Evolutionary conservation across 2,888 invertebrate species (phyloP), one percentile per base, ranked within the genome.

Genomic region (Perizoma flavofasciatum): DNA sequence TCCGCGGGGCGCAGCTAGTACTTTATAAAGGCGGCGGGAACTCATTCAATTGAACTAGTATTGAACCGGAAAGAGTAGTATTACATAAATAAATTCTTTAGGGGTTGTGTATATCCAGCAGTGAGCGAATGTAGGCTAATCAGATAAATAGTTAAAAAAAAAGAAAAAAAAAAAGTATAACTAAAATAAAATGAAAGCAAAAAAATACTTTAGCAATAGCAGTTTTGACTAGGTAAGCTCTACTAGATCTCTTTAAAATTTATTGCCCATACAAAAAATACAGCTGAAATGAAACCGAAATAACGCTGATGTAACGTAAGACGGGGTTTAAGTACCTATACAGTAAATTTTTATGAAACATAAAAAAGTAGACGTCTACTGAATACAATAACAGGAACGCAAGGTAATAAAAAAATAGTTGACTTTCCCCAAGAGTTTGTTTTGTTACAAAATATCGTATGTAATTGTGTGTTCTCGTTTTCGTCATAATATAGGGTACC

Each of bases 331-430:
- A 79, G 79, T 73, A 72, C 68, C 68, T 66, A 66, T 67, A 57
- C 70, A 77, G 72, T 78, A 77, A 75, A 75, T 79, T 80, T 80
- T 80, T 80, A 80, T 79, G 81, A 74, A 67, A 63, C 78, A 78
- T 80, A 79, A 79, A 79, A 69, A 65, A 72, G 70, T 73, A 67
- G 71, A 72, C 73, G 75, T 67, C 69, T 64, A 61, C 65, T 56
- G 71, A 72, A 74, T 74, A 72, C 73, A 76, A 78, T 73, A 75
- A 75, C 71, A 75, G 67, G 70, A 72, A 69, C 71, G 65, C 62
- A 59, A 61, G 61, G 71, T 72, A 70, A 74, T 77, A 78, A 78
- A 74, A 75, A 75, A 72, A 68, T 73, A 68, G 69, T 67, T 62
- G 59, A 60, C 52, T 66, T 65, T 50, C 68, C 65, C 70, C 68